These are phyloP conservation scores for Lethrus apterus DNA, from an alignment of 1,140 invertebrate species.

Conservation along the genomic window DNA sequence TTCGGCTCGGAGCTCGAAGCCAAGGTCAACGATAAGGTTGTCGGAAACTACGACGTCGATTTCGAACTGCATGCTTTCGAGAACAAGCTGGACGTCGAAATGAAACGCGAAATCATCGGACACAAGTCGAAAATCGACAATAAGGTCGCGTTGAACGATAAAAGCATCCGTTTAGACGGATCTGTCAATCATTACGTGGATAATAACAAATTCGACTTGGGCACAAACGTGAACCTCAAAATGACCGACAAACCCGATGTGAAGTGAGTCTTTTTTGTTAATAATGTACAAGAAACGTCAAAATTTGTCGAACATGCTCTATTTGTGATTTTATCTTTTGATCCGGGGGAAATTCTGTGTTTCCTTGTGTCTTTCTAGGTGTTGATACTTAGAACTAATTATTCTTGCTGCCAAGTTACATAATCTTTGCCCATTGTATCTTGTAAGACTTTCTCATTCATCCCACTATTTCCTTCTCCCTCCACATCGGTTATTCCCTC, in stretches of 20 bases:
- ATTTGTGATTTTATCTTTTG: no score
- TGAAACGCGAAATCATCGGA: slow-evolving; percentile 47
- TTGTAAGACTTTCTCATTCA: no score
- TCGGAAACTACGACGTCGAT: slow-evolving; percentile 53
- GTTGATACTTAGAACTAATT: no score
- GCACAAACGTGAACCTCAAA: slow-evolving; percentile 45
- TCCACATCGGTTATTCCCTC: no score
- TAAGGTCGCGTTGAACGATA: slow-evolving; percentile 51
- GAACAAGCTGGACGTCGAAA: slow-evolving; percentile 49
- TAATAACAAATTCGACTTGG: slow-evolving; percentile 48
- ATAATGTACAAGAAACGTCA: no score
- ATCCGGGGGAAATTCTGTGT: no score
- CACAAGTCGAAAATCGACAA: slow-evolving; percentile 56
- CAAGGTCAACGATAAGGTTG: slow-evolving; percentile 45
- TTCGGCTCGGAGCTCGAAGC: slow-evolving; percentile 48
- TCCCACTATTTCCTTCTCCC: no score
- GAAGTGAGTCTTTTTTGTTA: slow-evolving; percentile 42
- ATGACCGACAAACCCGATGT: slow-evolving; percentile 45
- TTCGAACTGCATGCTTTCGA: slow-evolving; percentile 48
- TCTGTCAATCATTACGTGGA: slow-evolving; percentile 47
- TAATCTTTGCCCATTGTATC: no score
- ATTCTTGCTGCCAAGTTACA: no score
- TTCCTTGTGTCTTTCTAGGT: no score
- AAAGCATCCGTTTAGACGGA: slow-evolving; percentile 55
- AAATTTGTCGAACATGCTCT: no score